Conservation (phyloP, 2,113 vertebrate genomes). For the Coptodon bakossiorum region DNA sequence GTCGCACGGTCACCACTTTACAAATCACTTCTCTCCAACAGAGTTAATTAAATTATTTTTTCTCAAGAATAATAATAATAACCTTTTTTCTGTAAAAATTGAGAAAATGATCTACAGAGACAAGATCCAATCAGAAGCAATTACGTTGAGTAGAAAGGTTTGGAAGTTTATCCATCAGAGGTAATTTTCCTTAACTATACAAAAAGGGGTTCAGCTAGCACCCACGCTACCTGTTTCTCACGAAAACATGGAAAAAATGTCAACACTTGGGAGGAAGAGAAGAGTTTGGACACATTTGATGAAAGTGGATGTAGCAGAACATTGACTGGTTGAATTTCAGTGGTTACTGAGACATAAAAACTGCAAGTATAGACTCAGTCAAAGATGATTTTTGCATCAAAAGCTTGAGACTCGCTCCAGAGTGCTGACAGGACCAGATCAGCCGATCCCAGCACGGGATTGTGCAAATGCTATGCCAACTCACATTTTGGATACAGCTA, state of each 20-base stretch:
- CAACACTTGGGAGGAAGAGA: neutral
- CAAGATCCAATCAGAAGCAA: neutral
- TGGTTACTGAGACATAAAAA: neutral
- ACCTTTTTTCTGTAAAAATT: neutral
- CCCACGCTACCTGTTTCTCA: neutral
- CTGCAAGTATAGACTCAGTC: rapidly evolving
- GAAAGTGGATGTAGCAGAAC: neutral
- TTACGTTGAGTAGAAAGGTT: neutral
- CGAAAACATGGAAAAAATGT: neutral
- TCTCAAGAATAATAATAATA: neutral
- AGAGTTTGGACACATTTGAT: neutral
- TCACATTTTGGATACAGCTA: neutral
- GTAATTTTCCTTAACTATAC: neutral
- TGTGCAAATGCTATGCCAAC: rapidly evolving
- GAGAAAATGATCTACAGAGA: neutral
- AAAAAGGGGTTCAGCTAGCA: neutral
- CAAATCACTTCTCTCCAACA: neutral
- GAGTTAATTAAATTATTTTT: neutral
- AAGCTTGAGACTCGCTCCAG: neutral
- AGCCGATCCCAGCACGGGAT: neutral
- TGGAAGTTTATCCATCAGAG: neutral
- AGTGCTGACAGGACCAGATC: neutral
- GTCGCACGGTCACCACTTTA: neutral
- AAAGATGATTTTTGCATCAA: neutral
- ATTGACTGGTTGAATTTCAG: neutral